Percentiles rank a stretch among this genome's conserved stretches.
These are phyloP conservation scores for Phytoseiulus persimilis DNA, from an alignment of 2,888 invertebrate genomes.

Conservation along the genomic window DNA sequence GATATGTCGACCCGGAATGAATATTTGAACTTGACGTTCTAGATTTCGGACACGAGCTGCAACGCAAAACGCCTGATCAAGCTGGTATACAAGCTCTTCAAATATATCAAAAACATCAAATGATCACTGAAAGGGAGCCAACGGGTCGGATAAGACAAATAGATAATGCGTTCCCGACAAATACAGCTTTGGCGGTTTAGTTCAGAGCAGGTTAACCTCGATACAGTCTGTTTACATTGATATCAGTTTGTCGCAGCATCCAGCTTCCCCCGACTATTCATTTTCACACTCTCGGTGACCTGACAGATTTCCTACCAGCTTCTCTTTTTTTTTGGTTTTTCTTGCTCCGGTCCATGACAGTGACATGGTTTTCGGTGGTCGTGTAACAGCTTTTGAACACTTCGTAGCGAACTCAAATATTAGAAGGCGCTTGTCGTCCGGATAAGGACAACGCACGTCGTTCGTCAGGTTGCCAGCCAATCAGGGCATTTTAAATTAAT, in stretches of 20 bases:
- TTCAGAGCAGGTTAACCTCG: background rate
- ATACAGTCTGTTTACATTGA: background rate
- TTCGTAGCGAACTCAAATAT: background rate
- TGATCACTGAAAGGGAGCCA: background rate
- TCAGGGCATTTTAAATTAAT: background rate
- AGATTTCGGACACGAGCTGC: too few relatives aligned
- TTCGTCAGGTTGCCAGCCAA: background rate
- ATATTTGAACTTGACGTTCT: too few relatives aligned
- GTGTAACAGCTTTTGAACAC: background rate
- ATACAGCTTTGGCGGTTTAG: background rate
- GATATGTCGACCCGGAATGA: too few relatives aligned
- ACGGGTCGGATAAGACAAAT: background rate
- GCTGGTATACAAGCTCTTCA: background rate
- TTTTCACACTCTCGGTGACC: background rate
- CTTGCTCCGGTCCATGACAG: background rate
- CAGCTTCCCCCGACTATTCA: background rate
- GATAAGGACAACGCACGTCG: background rate
- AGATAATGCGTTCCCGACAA: background rate
- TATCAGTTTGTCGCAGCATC: background rate
- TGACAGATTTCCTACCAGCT: background rate
- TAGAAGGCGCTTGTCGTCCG: background rate
- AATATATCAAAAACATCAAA: background rate
- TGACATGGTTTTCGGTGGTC: background rate
- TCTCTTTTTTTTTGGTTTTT: background rate
- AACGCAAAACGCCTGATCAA: too few relatives aligned